phyloP scores from a whole-genome alignment of 2,113 vertebrate species.

The Equus przewalskii region DNA sequence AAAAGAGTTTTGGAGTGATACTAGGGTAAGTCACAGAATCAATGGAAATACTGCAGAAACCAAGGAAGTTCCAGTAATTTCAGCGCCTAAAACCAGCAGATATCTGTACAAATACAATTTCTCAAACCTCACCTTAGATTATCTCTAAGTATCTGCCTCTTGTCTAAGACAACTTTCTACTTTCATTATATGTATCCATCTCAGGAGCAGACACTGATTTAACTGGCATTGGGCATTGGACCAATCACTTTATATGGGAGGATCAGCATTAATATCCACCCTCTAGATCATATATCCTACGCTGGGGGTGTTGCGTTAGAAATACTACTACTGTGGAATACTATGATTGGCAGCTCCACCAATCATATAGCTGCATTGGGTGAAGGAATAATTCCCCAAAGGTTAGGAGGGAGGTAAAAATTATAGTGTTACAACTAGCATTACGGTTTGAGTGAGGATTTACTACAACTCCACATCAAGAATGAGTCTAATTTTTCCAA shows the following conservation, averaged over 20 bases:
- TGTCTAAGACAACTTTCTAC: neutral
- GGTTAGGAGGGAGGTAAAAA: neutral
- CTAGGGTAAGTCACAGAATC: neutral
- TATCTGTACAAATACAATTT: neutral
- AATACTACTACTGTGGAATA: neutral
- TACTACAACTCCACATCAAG: neutral
- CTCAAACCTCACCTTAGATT: neutral
- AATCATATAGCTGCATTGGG: too few species aligned
- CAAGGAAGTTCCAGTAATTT: neutral
- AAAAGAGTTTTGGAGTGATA: neutral
- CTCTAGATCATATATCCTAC: neutral
- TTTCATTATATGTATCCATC: neutral
- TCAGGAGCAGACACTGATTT: neutral
- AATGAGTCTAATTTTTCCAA: neutral
- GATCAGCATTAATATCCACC: neutral
- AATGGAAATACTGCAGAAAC: neutral
- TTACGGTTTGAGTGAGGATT: neutral
- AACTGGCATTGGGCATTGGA: neutral
- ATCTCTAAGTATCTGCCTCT: neutral
- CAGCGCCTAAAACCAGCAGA: neutral
- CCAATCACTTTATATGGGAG: neutral
- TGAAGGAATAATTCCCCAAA: neutral
- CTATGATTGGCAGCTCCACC: neutral
- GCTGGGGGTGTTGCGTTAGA: neutral
- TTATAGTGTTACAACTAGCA: neutral